phyloP scores from a whole-genome alignment of 1,140 invertebrate species.

The Apis cerana region DNA sequence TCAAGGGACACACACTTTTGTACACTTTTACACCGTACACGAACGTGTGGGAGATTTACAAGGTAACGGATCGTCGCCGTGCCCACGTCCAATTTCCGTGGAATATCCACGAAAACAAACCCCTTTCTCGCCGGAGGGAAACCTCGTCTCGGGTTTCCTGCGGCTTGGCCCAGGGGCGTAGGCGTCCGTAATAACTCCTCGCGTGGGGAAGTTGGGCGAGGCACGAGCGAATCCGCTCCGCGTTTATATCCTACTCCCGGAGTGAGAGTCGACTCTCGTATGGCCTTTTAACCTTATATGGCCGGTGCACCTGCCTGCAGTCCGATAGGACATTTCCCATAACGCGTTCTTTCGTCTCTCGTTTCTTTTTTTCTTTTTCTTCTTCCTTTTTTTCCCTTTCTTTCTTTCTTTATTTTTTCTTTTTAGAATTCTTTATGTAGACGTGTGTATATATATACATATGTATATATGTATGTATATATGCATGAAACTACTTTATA shows the following conservation, averaged over 20 bases:
- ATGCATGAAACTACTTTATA: slow-evolving; percentile 14
- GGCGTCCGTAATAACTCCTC: slow-evolving; percentile 65
- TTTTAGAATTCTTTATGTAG: too few species aligned
- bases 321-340: slow-evolving; percentile 69
- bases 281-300: slow-evolving; percentile 76
- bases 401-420: not conserved
- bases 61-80: slow-evolving; percentile 51
- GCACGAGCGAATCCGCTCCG: slow-evolving; percentile 62
- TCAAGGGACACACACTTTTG: not conserved
- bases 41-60: slow-evolving; percentile 55
- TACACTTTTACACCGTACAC: not conserved
- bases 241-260: slow-evolving; percentile 61
- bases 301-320: slow-evolving; percentile 67
- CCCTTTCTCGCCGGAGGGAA: slow-evolving; percentile 22
- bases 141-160: slow-evolving; percentile 54
- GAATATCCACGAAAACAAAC: slow-evolving; percentile 60
- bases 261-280: slow-evolving; percentile 60
- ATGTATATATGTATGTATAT: too few species aligned
- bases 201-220: slow-evolving; percentile 59
- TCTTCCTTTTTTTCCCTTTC: not conserved
- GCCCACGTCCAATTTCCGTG: slow-evolving; percentile 61
- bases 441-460: not conserved
- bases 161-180: slow-evolving; percentile 51
- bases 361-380: slow-evolving; percentile 10
- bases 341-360: slow-evolving; percentile 51